A percentile compares a stretch with the other conserved stretches of the same genome.
Conservation (phyloP, 1,140 invertebrate genomes). For the Sycobia sp. region DNA sequence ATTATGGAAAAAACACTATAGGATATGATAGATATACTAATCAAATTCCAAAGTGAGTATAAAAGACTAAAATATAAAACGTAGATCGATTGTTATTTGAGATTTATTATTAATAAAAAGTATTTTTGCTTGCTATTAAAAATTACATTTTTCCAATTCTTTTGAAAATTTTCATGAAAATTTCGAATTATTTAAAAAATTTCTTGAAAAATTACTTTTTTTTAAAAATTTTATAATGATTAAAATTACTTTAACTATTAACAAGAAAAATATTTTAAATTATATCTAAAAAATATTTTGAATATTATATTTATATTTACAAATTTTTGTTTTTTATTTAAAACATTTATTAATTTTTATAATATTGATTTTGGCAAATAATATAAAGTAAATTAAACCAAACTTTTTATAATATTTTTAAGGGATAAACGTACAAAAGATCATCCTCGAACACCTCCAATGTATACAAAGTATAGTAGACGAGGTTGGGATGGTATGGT, state of each 20-base stretch:
- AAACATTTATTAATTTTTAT: slow-evolving; percentile 19
- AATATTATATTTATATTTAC: neutral
- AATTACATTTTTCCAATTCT: too few relatives aligned
- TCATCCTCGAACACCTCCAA: slow-evolving; percentile 87
- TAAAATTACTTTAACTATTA: neutral
- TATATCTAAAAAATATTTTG: too few relatives aligned
- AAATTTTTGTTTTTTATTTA: slow-evolving; percentile 11
- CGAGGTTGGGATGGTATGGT: slow-evolving; percentile 89
- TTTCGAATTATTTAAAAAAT: too few relatives aligned
- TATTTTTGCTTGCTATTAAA: too few relatives aligned
- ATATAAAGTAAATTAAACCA: neutral
- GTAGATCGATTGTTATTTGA: too few relatives aligned
- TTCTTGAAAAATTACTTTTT: neutral
- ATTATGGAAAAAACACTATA: slow-evolving; percentile 92
- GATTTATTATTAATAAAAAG: too few relatives aligned
- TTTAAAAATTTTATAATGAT: neutral
- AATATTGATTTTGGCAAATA: too few relatives aligned
- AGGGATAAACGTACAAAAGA: slow-evolving; percentile 70
- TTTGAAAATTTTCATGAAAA: too few relatives aligned
- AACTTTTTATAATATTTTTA: slow-evolving; percentile 43
- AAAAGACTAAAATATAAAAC: slow-evolving; percentile 11
- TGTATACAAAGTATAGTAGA: slow-evolving; percentile 83
- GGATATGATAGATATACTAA: slow-evolving; percentile 83
- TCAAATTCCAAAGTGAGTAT: slow-evolving; percentile 74
- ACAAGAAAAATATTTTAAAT: neutral